Conservation (phyloP, 1,140 invertebrate genomes). For the Bombus soroeensis region DNA sequence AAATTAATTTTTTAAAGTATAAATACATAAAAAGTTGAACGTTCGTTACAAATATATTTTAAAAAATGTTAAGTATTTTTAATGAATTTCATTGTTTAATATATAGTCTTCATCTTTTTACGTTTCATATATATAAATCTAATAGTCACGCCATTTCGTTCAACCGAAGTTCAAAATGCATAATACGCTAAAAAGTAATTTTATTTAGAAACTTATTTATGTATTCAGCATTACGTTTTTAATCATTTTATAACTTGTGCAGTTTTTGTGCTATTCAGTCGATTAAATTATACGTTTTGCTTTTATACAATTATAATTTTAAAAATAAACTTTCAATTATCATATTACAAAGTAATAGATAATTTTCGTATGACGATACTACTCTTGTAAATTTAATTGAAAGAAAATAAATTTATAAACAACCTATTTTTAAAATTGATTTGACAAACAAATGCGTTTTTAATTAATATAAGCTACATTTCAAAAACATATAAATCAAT, state of each 20-base stretch:
- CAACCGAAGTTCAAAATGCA: neutral
- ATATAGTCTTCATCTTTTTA: neutral
- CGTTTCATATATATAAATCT: neutral
- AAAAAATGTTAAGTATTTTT: neutral
- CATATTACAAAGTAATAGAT: neutral
- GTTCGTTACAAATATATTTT: neutral
- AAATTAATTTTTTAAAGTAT: neutral
- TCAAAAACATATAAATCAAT: slow-evolving; percentile 56
- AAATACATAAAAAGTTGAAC: slow-evolving; percentile 5
- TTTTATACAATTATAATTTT: neutral
- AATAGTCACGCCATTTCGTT: neutral
- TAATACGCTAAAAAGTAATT: slow-evolving; percentile 11
- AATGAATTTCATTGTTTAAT: slow-evolving; percentile 14
- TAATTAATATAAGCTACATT: slow-evolving; percentile 57
- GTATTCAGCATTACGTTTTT: neutral
- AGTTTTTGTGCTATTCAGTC: slow-evolving; percentile 32
- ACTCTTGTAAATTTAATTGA: neutral
- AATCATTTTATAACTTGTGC: slow-evolving; percentile 35
- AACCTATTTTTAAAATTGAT: neutral
- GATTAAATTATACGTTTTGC: neutral
- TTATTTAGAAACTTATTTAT: slow-evolving; percentile 20
- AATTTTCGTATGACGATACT: neutral
- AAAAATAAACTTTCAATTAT: neutral
- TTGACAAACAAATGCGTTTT: slow-evolving; percentile 42
- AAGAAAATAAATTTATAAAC: slow-evolving; percentile 7